A percentile compares a stretch with the other conserved stretches of the same genome.
Conservation (phyloP, 2,113 vertebrate species). For the Anguilla japonica region DNA sequence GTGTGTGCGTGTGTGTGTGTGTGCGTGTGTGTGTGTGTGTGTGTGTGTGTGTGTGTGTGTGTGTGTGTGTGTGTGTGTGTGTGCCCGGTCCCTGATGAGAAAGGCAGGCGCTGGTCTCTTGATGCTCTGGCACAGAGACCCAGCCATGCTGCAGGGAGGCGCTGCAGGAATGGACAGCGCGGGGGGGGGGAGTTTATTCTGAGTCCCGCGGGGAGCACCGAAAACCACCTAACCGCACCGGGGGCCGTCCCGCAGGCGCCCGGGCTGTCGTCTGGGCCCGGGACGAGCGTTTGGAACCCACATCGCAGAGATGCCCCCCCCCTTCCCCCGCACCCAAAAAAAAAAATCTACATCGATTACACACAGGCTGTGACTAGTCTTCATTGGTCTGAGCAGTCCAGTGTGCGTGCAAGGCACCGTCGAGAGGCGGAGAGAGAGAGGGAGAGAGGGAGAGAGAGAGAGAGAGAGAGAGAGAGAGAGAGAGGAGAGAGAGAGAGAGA, state of each 20-base stretch:
- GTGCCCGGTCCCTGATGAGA: constrained; percentile 27
- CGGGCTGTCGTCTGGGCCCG: background rate
- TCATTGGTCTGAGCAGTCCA: background rate
- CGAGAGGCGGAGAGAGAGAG: background rate
- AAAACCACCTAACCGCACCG: constrained; percentile 11
- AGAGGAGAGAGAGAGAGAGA: no score
- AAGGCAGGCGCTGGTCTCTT: constrained; percentile 33
- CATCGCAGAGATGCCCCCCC: background rate
- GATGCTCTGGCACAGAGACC: constrained; percentile 37
- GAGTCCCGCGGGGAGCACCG: constrained; percentile 27
- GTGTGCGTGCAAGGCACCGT: background rate
- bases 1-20: background rate
- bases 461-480: constrained; percentile 10
- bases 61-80: background rate
- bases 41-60: background rate
- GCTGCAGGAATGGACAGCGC: constrained; percentile 6
- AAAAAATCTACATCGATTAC: constrained; percentile 43
- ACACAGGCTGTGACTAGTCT: constrained; percentile 7
- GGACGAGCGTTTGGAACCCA: background rate
- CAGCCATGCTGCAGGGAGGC: constrained; percentile 33
- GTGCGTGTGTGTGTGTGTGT: background rate
- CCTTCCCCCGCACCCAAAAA: background rate
- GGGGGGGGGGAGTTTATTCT: constrained; percentile 7
- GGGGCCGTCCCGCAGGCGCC: background rate
- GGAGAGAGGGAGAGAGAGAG: constrained; percentile 10